phyloP scores from a whole-genome alignment of 2,113 vertebrate genomes.

The Xyliphius kryptos region DNA sequence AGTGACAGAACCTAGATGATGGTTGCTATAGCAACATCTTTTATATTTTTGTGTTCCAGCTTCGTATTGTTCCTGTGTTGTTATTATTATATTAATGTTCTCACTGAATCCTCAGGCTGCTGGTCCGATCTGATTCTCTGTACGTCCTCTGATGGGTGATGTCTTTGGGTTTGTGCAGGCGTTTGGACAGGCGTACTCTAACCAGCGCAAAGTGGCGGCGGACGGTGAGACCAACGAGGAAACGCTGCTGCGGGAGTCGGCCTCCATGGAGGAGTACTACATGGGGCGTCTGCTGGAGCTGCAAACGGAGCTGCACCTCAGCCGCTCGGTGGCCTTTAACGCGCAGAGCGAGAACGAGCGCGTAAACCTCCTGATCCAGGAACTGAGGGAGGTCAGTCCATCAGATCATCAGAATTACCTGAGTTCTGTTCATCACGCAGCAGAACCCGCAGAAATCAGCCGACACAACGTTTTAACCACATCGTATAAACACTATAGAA shows the following conservation, averaged over 20 bases:
- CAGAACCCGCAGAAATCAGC: too few relatives aligned
- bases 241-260: conserved; percentile 88
- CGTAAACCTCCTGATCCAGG: conserved; percentile 73
- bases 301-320: conserved; percentile 83
- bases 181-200: conserved; percentile 92
- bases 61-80: too few relatives aligned
- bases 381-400: conserved; percentile 82
- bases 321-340: conserved; percentile 75
- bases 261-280: conserved; percentile 93
- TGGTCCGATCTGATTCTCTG: too few relatives aligned
- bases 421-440: too few relatives aligned
- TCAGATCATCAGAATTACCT: background rate
- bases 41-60: too few relatives aligned
- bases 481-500: too few relatives aligned
- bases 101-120: too few relatives aligned
- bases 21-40: too few relatives aligned
- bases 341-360: conserved; percentile 83
- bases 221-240: conserved; percentile 93
- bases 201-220: conserved; percentile 93
- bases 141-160: too few relatives aligned
- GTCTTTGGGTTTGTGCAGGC: conserved; percentile 67
- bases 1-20: too few relatives aligned
- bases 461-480: too few relatives aligned
- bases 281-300: conserved; percentile 83
- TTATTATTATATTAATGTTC: too few relatives aligned